These are phyloP conservation scores for Ridgeia piscesae DNA, from an alignment of 1,140 invertebrate species.

Conservation along the genomic window DNA sequence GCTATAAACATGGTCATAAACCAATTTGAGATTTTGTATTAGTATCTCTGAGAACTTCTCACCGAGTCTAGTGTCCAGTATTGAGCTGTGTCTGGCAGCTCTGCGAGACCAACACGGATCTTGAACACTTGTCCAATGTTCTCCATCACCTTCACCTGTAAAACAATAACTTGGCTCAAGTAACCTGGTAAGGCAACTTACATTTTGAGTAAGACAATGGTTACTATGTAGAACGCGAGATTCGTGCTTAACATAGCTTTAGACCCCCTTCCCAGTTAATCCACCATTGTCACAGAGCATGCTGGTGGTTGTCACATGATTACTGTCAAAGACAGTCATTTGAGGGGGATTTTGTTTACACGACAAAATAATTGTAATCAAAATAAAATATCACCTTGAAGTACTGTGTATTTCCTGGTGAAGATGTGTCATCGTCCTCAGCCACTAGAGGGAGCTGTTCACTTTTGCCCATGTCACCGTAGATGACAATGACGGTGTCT, in stretches of 20 bases:
- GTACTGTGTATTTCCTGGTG: background rate
- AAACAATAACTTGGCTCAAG: background rate
- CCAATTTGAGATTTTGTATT: background rate
- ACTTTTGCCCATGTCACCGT: conserved; percentile 1
- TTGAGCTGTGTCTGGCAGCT: background rate
- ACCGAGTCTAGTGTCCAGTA: conserved; percentile 6
- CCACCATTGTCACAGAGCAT: too few relatives aligned
- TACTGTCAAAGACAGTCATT: too few relatives aligned
- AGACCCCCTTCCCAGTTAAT: too few relatives aligned
- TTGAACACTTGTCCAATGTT: conserved; percentile 17
- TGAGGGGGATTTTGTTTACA: background rate
- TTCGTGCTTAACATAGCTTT: too few relatives aligned
- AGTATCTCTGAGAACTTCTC: background rate
- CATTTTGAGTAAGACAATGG: too few relatives aligned
- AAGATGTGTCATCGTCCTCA: background rate
- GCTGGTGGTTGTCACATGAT: conserved; percentile 17
- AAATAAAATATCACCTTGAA: background rate
- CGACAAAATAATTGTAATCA: background rate
- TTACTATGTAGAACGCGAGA: too few relatives aligned
- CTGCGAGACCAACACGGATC: conserved; percentile 2
- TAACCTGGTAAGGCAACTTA: background rate
- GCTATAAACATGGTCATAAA: too few relatives aligned
- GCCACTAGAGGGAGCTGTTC: conserved; percentile 12
- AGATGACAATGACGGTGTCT: conserved; percentile 12
- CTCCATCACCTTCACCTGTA: conserved; percentile 9